Base-by-base conservation (phyloP, 2,888 invertebrate species). In the Archips crataeganus region DNA sequence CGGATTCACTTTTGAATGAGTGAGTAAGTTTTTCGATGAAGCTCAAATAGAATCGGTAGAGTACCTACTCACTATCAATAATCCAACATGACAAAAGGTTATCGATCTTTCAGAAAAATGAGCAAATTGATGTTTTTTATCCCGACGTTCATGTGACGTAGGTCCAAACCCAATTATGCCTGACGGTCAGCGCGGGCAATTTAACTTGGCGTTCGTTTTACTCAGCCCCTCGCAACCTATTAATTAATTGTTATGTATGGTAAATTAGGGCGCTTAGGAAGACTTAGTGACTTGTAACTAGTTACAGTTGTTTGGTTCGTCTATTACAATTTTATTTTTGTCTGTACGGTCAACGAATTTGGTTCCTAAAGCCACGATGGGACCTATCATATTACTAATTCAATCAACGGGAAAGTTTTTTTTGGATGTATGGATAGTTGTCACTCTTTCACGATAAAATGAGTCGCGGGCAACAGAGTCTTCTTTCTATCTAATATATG, bases 201-300 rank as follows among this genome's bases (percentile, higher is more conserved):
- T 59, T 59, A 59, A 59, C 59, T 34, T 59, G 34, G 13, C 59
- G 59, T 57, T 57, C 15, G 13, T 15, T 59, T 59, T 32, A 10
- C 9, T 32, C 34, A 59, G 34, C 54, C 15, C 3, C 5, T 23
- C 8, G 11, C 49, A 23, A 54, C 23, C 54, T n/a, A 54, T 23
- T 54, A 54, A 54, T 54, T 54, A 54, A 54, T 54, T 54, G 54
- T 54, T 23, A 8, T 54, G 9, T 23, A 49, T 49, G 49, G 54
- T 54, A 54, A 54, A 54, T 54, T 15, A 51, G n/a, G 49, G n/a
- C 45, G 45, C 3, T 51, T 51, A 54, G n/a, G 54, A 10, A 11
- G 11, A 54, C 54, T 23, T 54, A n/a, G 54, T 54, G 54, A 54
- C 15, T 23, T 54, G 54, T 54, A 51, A 54, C 15, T 11, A 45